Conservation (phyloP, 1,140 invertebrate species). For the Polypedilum vanderplanki region DNA sequence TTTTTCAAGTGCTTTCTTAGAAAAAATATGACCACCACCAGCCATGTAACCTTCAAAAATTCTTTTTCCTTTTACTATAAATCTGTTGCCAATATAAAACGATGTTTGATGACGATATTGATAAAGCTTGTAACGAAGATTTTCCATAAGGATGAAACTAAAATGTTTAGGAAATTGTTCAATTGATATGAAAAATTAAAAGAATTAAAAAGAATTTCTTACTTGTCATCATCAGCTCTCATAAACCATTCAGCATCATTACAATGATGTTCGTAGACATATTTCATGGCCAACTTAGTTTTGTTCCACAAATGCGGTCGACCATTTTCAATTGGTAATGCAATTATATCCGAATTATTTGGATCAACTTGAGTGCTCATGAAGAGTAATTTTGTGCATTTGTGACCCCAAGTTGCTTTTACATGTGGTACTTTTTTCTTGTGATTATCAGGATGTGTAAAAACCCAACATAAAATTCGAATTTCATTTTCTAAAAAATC, state of each 20-base stretch:
- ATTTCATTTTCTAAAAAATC: too few relatives aligned
- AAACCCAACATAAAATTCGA: too few relatives aligned
- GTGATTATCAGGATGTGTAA: conserved; percentile 65
- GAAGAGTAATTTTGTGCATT: conserved; percentile 83
- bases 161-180: too few relatives aligned
- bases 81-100: conserved; percentile 76
- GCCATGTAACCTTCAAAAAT: conserved; percentile 54
- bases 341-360: conserved; percentile 48
- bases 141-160: conserved; percentile 79
- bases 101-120: conserved; percentile 58
- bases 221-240: conserved; percentile 93
- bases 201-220: too few relatives aligned
- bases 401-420: conserved; percentile 86
- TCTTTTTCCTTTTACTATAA: conserved; percentile 36
- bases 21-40: conserved; percentile 92
- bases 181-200: too few relatives aligned
- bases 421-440: conserved; percentile 81
- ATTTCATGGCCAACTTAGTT: conserved; percentile 85
- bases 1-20: conserved; percentile 45
- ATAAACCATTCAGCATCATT: conserved; percentile 86
- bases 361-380: conserved; percentile 68
- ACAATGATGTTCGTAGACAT: conserved; percentile 71
- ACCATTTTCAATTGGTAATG: conserved; percentile 54
- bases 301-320: conserved; percentile 86
- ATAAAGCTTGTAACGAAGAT: conserved; percentile 73